Base-by-base conservation (phyloP, 1,140 invertebrate species). In the Drosophila varians region DNA sequence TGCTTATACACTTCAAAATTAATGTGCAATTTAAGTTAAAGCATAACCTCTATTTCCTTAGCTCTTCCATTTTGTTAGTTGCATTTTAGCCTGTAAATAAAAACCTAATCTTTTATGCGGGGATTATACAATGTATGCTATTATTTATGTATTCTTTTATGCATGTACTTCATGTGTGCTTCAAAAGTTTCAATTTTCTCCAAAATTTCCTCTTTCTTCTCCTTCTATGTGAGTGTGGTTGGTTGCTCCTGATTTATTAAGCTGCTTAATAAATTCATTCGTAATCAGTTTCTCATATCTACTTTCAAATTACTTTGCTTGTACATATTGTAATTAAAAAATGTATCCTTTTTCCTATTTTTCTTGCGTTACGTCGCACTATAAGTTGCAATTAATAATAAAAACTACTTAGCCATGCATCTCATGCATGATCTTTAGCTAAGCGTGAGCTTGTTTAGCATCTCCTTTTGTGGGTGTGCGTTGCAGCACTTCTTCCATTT, bases 1-100 rank as follows among this genome's bases (percentile, higher is more conserved):
- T 86, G 80, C 80, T 80, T 75, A 83, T 86, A 86, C 80, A 86
- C 76, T 77, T 86, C 77, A 86, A 80, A 84, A 79, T 84, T 86
- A 86, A 86, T 86, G 82, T 86, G 80, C 80, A 86, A 87, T 80
- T 86, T 77, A 80, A 57, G 56, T 87, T 86, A 60, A 79, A 57
- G 76, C 80, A 80, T 75, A 84, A 72, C 73, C 38, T 75, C 77
- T 73, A 86, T 52, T 54, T 58, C 51, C 55, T 31, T 74, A 43
- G 26, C 61, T 72, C 77, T 58, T 60, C 54, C 56, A 34, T 71
- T 47, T 56, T 54, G 34, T 43, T 77, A 65, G 48, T 75, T 64
- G 46, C 31, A 55, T 12, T 68, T 74, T 64, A 55, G 60, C 73
- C 68, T 82, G 82, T 87, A 87, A 87, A 87, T 87, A 82, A 86